A percentile compares a stretch with the other conserved stretches of the same genome.
Conservation (phyloP, 2,113 vertebrate genomes). For the Chaetodon trifascialis region DNA sequence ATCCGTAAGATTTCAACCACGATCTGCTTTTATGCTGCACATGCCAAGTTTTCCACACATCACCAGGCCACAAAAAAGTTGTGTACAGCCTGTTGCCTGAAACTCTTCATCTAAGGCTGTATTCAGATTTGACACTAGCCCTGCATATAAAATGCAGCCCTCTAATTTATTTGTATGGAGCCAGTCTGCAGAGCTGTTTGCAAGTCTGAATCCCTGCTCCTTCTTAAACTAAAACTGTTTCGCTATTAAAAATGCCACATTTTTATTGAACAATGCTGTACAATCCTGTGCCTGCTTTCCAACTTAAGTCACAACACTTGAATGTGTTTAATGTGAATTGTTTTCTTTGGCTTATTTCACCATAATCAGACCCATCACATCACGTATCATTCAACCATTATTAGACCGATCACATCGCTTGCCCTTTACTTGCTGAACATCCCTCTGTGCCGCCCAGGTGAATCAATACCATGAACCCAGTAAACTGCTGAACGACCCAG, state of each 20-base stretch:
- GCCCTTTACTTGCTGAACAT: not conserved
- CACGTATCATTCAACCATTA: not conserved
- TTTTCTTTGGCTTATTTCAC: not conserved
- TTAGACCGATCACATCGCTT: constrained; percentile 1
- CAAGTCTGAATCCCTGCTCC: too few relatives aligned
- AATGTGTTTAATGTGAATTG: too few relatives aligned
- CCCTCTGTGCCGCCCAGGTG: not conserved
- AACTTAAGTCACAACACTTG: too few relatives aligned
- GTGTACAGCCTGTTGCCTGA: not conserved
- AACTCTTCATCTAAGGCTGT: too few relatives aligned
- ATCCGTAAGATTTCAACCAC: not conserved
- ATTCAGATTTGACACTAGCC: not conserved
- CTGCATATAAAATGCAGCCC: not conserved
- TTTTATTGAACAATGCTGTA: not conserved
- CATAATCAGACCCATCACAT: not conserved
- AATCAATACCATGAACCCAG: constrained; percentile 20
- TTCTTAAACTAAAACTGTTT: not conserved
- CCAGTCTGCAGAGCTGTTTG: too few relatives aligned
- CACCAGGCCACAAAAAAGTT: not conserved
- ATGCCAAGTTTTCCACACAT: not conserved
- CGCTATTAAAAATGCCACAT: not conserved
- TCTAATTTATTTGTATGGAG: too few relatives aligned
- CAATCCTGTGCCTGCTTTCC: not conserved
- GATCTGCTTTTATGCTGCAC: not conserved
- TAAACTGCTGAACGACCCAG: not conserved